These are phyloP conservation scores for Octonoba sinensis DNA, from an alignment of 2,888 invertebrate species.

Conservation along the genomic window DNA sequence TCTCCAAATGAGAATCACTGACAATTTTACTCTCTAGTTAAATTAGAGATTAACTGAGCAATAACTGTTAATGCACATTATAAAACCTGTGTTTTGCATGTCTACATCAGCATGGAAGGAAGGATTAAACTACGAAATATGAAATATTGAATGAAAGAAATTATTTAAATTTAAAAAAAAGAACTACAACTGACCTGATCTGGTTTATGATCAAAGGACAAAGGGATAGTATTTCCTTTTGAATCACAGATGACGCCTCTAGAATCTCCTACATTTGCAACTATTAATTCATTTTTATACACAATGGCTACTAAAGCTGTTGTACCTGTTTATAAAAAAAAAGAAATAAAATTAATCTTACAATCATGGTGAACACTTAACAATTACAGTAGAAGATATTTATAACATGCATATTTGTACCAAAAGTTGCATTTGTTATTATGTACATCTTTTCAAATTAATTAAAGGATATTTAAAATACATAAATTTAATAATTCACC, in stretches of 20 bases:
- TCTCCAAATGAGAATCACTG: too few species aligned
- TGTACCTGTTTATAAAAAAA: conserved; percentile 76
- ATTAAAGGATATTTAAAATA: too few species aligned
- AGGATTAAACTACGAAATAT: neutral
- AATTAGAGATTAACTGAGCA: neutral
- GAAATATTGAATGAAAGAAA: neutral
- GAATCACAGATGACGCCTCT: conserved; percentile 95
- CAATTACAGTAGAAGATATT: too few species aligned
- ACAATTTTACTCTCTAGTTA: neutral
- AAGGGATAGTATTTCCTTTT: conserved; percentile 88
- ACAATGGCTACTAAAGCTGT: conserved; percentile 91
- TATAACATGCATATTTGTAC: too few species aligned
- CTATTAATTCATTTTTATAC: conserved; percentile 84
- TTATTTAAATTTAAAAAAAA: neutral
- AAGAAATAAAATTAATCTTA: neutral
- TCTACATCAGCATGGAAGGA: neutral
- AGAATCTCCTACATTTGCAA: conserved; percentile 97
- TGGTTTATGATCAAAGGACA: conserved; percentile 97
- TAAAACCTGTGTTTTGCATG: neutral
- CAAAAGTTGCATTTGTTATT: too few species aligned
- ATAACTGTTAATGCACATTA: neutral
- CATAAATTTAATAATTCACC: too few species aligned
- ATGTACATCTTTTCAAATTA: too few species aligned
- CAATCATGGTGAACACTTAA: too few species aligned
- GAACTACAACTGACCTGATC: conserved; percentile 87